Percentiles rank a stretch among this genome's conserved stretches.
phyloP scores from a whole-genome alignment of 2,888 invertebrate species.

The Bimastos eiseni region DNA sequence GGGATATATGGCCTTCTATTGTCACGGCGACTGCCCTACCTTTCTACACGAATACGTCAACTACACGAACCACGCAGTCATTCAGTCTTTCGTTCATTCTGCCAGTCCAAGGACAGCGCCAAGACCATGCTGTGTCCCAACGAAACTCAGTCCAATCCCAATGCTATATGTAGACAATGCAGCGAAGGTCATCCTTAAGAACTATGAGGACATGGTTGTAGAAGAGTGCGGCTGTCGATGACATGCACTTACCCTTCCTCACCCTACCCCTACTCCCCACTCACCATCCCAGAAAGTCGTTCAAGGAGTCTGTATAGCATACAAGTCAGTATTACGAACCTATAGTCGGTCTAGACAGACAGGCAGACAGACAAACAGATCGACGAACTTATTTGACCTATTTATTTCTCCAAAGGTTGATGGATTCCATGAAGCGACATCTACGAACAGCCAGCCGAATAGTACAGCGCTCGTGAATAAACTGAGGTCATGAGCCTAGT shows the following conservation, averaged over 20 bases:
- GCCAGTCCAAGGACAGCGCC: constrained; percentile 76
- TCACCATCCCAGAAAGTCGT: no score
- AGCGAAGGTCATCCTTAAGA: constrained; percentile 92
- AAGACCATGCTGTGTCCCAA: constrained; percentile 95
- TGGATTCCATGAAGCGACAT: neutral
- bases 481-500: no score
- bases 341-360: constrained; percentile 24
- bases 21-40: constrained; percentile 92
- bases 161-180: constrained; percentile 94
- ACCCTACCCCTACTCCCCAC: neutral
- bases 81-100: constrained; percentile 61
- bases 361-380: constrained; percentile 16
- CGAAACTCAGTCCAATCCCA: constrained; percentile 87
- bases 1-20: constrained; percentile 94
- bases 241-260: neutral
- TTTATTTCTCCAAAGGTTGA: neutral
- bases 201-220: constrained; percentile 98
- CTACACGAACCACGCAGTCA: constrained; percentile 97
- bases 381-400: neutral
- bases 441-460: neutral
- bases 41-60: constrained; percentile 92
- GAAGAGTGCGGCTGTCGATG: constrained; percentile 96
- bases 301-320: no score
- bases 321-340: constrained; percentile 18
- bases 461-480: neutral